phyloP scores from a whole-genome alignment of 2,113 vertebrate species.

The Okapia johnstoni region DNA sequence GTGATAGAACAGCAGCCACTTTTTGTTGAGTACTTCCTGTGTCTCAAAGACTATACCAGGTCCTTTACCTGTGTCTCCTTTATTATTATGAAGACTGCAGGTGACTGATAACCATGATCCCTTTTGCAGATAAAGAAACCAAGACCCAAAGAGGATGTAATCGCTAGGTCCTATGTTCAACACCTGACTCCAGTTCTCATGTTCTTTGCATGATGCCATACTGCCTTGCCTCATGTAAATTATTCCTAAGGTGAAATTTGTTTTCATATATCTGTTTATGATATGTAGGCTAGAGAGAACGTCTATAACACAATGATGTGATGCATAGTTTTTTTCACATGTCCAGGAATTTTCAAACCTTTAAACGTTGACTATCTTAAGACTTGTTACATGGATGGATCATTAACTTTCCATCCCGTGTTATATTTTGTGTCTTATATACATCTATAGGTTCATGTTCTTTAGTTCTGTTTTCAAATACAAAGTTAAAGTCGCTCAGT shows the following conservation, averaged over 20 bases:
- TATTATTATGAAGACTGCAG: background rate
- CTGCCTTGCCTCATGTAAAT: background rate
- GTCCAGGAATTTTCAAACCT: background rate
- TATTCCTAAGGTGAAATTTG: background rate
- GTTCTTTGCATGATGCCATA: background rate
- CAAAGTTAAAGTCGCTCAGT: background rate
- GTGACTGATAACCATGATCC: background rate
- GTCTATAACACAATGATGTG: background rate
- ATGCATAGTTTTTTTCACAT: background rate
- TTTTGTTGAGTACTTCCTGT: background rate
- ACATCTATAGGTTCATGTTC: background rate
- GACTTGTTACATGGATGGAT: background rate
- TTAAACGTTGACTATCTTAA: background rate
- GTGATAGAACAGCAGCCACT: background rate
- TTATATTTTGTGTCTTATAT: background rate
- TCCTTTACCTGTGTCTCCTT: background rate
- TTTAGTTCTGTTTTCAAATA: background rate
- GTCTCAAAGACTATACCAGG: background rate
- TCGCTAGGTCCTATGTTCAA: background rate
- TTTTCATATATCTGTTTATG: background rate
- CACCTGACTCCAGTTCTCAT: background rate
- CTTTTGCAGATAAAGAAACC: background rate
- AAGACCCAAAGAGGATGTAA: background rate
- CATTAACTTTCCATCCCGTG: background rate
- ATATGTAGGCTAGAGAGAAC: background rate